These are phyloP conservation scores for Cuculus canorus DNA, from an alignment of 2,797 vertebrate species.

Conservation along the genomic window DNA sequence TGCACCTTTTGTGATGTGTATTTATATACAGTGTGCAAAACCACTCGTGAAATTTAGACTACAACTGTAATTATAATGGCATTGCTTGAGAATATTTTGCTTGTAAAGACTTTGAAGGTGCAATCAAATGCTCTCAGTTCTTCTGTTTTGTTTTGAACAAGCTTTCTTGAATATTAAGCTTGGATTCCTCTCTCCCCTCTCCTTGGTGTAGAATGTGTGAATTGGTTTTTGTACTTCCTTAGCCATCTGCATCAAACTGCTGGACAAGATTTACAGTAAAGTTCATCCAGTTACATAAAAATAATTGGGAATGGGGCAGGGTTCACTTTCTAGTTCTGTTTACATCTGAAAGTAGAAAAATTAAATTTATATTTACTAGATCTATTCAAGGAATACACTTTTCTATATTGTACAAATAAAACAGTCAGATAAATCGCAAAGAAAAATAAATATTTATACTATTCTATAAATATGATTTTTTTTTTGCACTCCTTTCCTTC, in stretches of 20 bases:
- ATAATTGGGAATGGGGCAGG: conserved; percentile 69
- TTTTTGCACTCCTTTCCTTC: conserved; percentile 63
- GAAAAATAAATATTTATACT: conserved; percentile 89
- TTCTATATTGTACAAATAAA: conserved; percentile 88
- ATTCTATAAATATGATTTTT: conserved; percentile 75
- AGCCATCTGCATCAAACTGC: conserved; percentile 77
- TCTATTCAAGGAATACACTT: conserved; percentile 84
- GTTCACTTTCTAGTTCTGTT: conserved; percentile 84
- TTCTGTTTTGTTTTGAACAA: conserved; percentile 72
- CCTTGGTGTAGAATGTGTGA: conserved; percentile 42
- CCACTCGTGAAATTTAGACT: conserved; percentile 81
- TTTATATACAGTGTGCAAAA: conserved; percentile 85
- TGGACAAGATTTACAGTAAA: conserved; percentile 69
- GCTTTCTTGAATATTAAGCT: conserved; percentile 67
- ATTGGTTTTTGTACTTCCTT: conserved; percentile 74
- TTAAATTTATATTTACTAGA: conserved; percentile 88
- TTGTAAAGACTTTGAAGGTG: conserved; percentile 83
- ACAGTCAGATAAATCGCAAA: conserved; percentile 80
- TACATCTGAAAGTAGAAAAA: conserved; percentile 83
- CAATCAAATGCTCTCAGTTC: conserved; percentile 79
- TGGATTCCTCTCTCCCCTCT: conserved; percentile 36
- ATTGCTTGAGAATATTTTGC: conserved; percentile 79
- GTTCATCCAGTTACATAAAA: conserved; percentile 69
- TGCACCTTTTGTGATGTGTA: conserved; percentile 85
- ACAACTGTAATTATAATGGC: conserved; percentile 84